A percentile compares a stretch with the other conserved stretches of the same genome.
These are phyloP conservation scores for Heliconius charithonia DNA, from an alignment of 2,888 invertebrate species.

Conservation along the genomic window DNA sequence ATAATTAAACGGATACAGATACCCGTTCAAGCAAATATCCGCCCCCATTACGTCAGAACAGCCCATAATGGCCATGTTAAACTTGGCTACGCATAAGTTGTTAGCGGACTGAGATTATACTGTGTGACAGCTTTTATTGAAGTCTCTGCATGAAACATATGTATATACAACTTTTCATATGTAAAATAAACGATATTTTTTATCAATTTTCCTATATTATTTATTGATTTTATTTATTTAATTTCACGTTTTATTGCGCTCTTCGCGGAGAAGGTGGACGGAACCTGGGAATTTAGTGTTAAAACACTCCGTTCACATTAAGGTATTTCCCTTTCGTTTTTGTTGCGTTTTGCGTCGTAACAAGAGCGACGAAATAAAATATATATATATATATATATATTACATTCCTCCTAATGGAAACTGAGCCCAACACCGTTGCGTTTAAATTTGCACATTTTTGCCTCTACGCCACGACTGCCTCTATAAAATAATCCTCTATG, in stretches of 20 bases:
- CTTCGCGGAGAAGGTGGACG: background rate
- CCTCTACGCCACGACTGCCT: too few species aligned
- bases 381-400: background rate
- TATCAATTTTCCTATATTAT: too few species aligned
- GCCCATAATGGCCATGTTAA: constrained; percentile 33
- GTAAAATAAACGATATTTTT: background rate
- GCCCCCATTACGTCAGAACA: constrained; percentile 31
- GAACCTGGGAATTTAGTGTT: too few species aligned
- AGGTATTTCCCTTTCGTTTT: background rate
- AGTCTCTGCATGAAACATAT: background rate
- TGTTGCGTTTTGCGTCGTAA: too few species aligned
- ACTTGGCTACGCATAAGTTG: constrained; percentile 36
- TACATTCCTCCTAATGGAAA: background rate
- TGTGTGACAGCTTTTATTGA: constrained; percentile 21
- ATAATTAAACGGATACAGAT: constrained; percentile 13
- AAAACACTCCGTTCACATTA: background rate
- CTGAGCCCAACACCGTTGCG: too few species aligned
- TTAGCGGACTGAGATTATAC: constrained; percentile 23
- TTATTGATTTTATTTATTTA: too few species aligned
- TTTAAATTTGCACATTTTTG: too few species aligned
- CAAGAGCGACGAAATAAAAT: background rate
- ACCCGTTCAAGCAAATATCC: constrained; percentile 21
- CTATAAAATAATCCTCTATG: too few species aligned
- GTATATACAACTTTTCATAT: background rate
- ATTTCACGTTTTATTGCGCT: background rate